These are phyloP conservation scores for Gavia stellata DNA, from an alignment of 2,113 vertebrate species.

Conservation along the genomic window DNA sequence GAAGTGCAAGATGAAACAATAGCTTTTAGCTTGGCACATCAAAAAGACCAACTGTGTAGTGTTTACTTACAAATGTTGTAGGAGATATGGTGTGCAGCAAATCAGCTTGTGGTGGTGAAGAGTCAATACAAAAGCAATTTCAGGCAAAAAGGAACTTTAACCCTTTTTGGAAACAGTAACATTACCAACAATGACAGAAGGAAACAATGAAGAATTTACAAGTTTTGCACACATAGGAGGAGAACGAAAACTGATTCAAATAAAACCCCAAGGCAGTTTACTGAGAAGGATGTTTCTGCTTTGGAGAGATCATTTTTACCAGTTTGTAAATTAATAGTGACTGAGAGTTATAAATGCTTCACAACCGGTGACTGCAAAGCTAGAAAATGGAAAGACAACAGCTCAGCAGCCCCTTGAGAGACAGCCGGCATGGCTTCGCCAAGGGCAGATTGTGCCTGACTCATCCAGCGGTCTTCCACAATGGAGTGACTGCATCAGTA, in stretches of 20 bases:
- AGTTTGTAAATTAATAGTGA: neutral
- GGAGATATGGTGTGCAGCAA: neutral
- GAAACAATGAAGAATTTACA: neutral
- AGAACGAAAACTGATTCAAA: neutral
- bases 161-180: neutral
- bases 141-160: neutral
- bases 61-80: neutral
- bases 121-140: neutral
- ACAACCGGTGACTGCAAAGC: neutral
- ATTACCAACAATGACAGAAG: neutral
- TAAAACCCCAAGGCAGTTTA: neutral
- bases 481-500: neutral
- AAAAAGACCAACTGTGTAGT: neutral
- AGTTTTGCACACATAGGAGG: neutral
- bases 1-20: neutral
- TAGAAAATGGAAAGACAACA: neutral
- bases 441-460: fast-evolving
- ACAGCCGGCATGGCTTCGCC: neutral
- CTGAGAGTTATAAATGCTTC: neutral
- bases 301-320: neutral
- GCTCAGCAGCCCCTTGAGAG: neutral
- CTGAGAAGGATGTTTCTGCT: neutral
- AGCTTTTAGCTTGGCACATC: neutral
- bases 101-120: neutral
- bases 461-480: no score